Evolutionary conservation across 2,113 vertebrate species (phyloP).

Genomic region (Pluvianellus socialis): DNA sequence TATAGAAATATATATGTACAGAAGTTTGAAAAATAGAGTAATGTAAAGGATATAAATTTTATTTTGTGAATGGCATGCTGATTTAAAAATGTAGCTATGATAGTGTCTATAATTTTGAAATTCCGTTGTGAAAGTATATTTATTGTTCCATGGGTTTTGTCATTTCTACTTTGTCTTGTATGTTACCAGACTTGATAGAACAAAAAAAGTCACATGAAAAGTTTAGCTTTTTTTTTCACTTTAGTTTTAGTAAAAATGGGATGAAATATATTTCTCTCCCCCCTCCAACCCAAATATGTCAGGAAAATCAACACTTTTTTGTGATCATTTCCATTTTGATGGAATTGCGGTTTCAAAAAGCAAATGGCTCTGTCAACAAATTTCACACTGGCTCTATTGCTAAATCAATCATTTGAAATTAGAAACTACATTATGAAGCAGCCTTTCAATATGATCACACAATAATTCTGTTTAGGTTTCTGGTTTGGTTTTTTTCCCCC

Average conservation of each 20-base stretch:
- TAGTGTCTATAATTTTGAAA: not conserved
- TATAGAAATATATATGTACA: rapidly evolving
- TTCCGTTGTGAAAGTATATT: not conserved
- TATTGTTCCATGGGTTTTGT: not conserved
- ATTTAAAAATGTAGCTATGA: not conserved
- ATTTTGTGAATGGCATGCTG: not conserved
- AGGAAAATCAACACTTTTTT: not conserved
- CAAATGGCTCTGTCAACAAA: not conserved
- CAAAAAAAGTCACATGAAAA: not conserved
- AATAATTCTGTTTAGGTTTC: not conserved
- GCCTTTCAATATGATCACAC: not conserved
- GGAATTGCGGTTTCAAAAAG: conserved; percentile 1
- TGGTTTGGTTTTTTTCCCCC: not conserved
- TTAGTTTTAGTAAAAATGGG: not conserved
- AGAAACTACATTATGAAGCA: conserved; percentile 8
- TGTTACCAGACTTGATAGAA: not conserved
- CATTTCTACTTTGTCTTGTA: not conserved
- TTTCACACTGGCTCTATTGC: not conserved
- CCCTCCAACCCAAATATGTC: not conserved
- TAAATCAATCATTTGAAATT: conserved; percentile 26
- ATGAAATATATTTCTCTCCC: not conserved
- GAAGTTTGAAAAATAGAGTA: not conserved
- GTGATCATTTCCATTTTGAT: conserved; percentile 20
- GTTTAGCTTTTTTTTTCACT: too few relatives aligned
- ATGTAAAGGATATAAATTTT: not conserved